These are phyloP conservation scores for Mythimna ferrago DNA, from an alignment of 2,888 invertebrate species.

Conservation along the genomic window DNA sequence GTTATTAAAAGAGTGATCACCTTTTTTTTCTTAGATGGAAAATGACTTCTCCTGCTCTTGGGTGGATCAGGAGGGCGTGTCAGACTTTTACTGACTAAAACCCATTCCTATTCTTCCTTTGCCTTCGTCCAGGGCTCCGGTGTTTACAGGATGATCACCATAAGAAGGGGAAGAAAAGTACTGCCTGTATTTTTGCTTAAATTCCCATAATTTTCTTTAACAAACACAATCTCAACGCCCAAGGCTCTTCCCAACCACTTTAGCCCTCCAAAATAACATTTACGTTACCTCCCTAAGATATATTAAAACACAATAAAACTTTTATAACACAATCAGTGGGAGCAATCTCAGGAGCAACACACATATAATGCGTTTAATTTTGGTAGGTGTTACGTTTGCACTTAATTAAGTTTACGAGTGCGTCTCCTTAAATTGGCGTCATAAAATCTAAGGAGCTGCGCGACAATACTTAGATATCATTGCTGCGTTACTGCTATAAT, in stretches of 20 bases:
- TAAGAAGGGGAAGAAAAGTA: neutral
- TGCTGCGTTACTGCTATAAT: constrained; percentile 53
- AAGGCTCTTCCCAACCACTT: constrained; percentile 8
- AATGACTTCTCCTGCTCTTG: no score
- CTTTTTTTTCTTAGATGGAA: no score
- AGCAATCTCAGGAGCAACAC: constrained; percentile 67
- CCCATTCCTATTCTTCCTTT: no score
- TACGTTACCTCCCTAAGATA: constrained; percentile 40
- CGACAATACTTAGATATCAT: constrained; percentile 67
- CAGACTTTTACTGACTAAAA: no score
- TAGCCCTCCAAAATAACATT: constrained; percentile 46
- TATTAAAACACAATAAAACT: constrained; percentile 63
- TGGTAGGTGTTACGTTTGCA: constrained; percentile 73
- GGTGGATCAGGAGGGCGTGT: no score
- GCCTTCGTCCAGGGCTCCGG: no score
- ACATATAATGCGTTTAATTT: constrained; percentile 73
- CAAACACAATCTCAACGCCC: constrained; percentile 22
- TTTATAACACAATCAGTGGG: constrained; percentile 69
- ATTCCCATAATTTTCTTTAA: constrained; percentile 10
- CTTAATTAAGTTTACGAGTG: constrained; percentile 78
- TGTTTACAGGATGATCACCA: neutral
- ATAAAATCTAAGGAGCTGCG: constrained; percentile 73
- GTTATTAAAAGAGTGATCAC: neutral
- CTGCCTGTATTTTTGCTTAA: neutral
- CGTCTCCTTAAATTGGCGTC: constrained; percentile 74